Percentiles rank a stretch among this genome's conserved stretches.
Evolutionary conservation across 2,888 invertebrate species (phyloP).

Genomic region (Antheraea yamamai): DNA sequence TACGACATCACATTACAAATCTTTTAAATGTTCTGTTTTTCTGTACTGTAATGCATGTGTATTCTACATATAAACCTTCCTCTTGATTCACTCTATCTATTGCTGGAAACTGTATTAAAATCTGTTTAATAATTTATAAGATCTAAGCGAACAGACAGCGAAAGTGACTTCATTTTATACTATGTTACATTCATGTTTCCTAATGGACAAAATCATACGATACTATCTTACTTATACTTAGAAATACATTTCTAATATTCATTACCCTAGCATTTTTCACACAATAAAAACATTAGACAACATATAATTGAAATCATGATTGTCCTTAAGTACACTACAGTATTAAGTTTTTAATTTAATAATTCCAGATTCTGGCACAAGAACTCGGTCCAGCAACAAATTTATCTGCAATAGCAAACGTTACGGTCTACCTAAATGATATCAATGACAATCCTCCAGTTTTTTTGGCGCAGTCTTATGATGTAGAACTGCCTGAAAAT

Average conservation of each 20-base stretch:
- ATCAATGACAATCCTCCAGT: constrained; percentile 94
- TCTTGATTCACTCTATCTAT: too few relatives aligned
- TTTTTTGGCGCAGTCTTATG: constrained; percentile 88
- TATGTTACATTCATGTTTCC: neutral
- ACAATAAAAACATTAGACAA: neutral
- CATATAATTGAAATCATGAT: neutral
- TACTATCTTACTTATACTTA: neutral
- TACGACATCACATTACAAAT: too few relatives aligned
- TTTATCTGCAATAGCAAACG: constrained; percentile 87
- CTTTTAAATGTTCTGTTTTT: too few relatives aligned
- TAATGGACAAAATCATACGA: neutral
- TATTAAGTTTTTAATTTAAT: neutral
- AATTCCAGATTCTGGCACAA: constrained; percentile 87
- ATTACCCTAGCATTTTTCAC: too few relatives aligned
- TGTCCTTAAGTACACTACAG: neutral
- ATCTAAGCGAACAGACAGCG: too few relatives aligned
- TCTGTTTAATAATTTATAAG: too few relatives aligned
- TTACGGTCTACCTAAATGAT: constrained; percentile 91
- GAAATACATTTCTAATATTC: too few relatives aligned
- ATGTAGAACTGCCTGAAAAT: constrained; percentile 90
- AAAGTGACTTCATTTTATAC: too few relatives aligned
- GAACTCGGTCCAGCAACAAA: constrained; percentile 90
- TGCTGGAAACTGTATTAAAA: too few relatives aligned
- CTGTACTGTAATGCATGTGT: too few relatives aligned
- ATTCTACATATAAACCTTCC: too few relatives aligned